phyloP scores from a whole-genome alignment of 1,140 invertebrate species.

The Dolichoris vasculosae region DNA sequence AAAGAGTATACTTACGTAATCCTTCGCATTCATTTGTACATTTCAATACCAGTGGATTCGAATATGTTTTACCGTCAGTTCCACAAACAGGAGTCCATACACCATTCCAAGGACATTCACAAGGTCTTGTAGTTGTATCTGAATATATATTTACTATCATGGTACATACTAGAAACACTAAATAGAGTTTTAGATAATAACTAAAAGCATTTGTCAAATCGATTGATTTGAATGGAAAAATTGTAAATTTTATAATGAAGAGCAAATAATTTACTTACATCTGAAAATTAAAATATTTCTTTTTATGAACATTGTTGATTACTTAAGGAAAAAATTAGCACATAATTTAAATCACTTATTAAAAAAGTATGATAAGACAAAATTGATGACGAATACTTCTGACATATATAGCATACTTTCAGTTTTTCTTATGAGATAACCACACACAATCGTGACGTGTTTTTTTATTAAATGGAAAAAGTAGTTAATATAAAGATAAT shows the following conservation, averaged over 20 bases:
- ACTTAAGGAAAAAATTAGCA: neutral
- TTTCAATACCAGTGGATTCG: neutral
- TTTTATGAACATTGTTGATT: neutral
- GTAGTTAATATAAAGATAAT: neutral
- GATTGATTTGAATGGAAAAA: too few relatives aligned
- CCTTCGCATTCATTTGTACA: neutral
- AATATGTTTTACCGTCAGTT: slow-evolving; percentile 4
- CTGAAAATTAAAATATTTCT: neutral
- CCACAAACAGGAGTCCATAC: neutral
- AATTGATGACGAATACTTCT: neutral
- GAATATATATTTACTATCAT: neutral
- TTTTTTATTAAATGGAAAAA: neutral
- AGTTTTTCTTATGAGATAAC: neutral
- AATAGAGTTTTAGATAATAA: neutral
- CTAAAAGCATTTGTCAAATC: too few relatives aligned
- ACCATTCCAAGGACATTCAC: neutral
- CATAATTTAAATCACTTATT: neutral
- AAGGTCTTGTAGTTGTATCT: neutral
- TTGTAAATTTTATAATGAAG: too few relatives aligned
- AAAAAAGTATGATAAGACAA: neutral
- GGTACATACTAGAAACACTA: neutral
- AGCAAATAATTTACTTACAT: neutral
- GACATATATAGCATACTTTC: neutral
- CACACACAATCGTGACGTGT: neutral
- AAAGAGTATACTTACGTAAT: neutral